Percentiles rank a stretch among this genome's conserved stretches.
phyloP scores from a whole-genome alignment of 2,797 vertebrate genomes.

The Coendou prehensilis region DNA sequence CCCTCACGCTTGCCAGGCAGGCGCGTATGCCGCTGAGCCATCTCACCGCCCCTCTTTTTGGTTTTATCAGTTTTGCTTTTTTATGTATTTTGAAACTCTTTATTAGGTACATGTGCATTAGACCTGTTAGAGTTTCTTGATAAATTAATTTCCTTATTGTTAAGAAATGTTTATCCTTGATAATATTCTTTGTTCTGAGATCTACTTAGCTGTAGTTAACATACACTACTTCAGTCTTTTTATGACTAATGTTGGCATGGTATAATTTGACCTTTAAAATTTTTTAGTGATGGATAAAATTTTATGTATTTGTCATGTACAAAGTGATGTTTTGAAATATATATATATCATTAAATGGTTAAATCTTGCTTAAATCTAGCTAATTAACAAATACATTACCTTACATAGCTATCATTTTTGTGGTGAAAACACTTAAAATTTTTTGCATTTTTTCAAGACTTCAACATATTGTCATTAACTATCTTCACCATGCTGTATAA shows the following conservation, averaged over 20 bases:
- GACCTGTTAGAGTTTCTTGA: background rate
- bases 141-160: background rate
- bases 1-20: too few relatives aligned
- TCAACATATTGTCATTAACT: background rate
- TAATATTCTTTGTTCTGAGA: background rate
- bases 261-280: background rate
- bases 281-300: background rate
- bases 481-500: background rate
- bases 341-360: background rate
- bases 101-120: background rate
- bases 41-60: background rate
- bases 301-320: background rate
- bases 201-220: background rate
- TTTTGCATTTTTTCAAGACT: background rate
- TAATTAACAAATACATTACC: background rate
- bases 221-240: background rate
- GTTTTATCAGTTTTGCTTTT: background rate
- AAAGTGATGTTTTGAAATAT: background rate
- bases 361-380: background rate
- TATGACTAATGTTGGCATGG: background rate
- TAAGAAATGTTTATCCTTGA: background rate
- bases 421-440: background rate
- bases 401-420: background rate
- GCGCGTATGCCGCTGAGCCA: too few relatives aligned
- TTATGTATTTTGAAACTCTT: background rate